phyloP scores from a whole-genome alignment of 2,113 vertebrate genomes.

The Sclerurus mexicanus region DNA sequence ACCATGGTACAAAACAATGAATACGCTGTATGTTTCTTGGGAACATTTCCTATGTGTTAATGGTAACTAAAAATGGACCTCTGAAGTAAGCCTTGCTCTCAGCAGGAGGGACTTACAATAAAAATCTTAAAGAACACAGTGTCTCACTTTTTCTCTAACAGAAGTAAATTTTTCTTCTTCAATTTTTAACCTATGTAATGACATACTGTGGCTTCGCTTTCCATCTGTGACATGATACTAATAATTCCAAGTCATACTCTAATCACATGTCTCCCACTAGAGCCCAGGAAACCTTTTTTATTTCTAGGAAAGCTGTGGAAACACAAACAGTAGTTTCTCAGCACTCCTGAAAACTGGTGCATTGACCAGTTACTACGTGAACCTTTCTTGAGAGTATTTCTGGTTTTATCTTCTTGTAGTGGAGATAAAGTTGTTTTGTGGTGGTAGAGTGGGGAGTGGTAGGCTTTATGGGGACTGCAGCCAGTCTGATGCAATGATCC shows the following conservation, averaged over 20 bases:
- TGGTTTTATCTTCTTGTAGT: not conserved
- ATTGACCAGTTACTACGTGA: not conserved
- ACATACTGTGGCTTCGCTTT: not conserved
- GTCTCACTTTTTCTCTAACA: conserved; percentile 21
- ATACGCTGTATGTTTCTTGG: conserved; percentile 13
- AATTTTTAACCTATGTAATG: not conserved
- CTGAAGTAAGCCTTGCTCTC: conserved; percentile 9
- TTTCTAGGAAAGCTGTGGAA: not conserved
- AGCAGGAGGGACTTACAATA: not conserved
- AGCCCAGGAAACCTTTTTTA: not conserved
- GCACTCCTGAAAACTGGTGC: not conserved
- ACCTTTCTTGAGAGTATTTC: not conserved
- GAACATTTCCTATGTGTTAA: conserved; percentile 29
- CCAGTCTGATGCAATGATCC: not conserved
- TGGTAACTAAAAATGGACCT: conserved; percentile 38
- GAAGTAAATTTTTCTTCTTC: not conserved
- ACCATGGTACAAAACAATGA: conserved; percentile 34
- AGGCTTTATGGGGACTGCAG: not conserved
- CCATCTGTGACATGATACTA: not conserved
- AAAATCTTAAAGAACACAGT: conserved; percentile 24
- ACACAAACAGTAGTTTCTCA: not conserved
- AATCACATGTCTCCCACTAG: not conserved
- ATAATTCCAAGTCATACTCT: not conserved
- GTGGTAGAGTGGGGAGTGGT: not conserved
- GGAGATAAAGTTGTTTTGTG: not conserved